Evolutionary conservation across 2,888 invertebrate species (phyloP).

Genomic region (Drosophila vallismaia): DNA sequence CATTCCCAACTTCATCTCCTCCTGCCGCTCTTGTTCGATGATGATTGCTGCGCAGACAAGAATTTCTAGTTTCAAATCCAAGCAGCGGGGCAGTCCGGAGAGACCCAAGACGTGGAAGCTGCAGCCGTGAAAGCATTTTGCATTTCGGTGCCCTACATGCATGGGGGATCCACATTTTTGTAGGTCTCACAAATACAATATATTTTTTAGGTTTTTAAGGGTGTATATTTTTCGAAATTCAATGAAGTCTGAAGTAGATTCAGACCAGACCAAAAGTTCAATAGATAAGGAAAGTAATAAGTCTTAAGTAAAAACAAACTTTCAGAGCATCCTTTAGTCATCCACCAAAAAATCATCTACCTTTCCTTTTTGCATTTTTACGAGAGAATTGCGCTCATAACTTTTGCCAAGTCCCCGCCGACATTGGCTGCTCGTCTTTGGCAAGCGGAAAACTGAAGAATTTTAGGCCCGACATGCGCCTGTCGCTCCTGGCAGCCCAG

Average conservation of each 20-base stretch:
- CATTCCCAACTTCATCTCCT: constrained; percentile 17
- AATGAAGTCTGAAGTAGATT: too few species aligned
- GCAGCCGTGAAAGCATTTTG: constrained; percentile 72
- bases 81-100: constrained; percentile 55
- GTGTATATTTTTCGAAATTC: too few species aligned
- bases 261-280: too few species aligned
- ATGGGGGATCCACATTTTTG: background rate
- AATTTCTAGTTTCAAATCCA: constrained; percentile 75
- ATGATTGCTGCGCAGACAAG: constrained; percentile 72
- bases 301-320: too few species aligned
- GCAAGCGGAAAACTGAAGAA: constrained; percentile 63
- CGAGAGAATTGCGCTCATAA: constrained; percentile 79
- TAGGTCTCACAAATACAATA: background rate
- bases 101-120: constrained; percentile 27
- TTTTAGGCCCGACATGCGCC: constrained; percentile 70
- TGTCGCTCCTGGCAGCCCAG: constrained; percentile 60
- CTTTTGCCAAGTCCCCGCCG: constrained; percentile 62
- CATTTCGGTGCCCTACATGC: constrained; percentile 50
- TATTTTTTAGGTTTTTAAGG: too few species aligned
- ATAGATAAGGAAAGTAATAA: too few species aligned
- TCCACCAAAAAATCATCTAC: background rate
- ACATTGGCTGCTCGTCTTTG: constrained; percentile 63
- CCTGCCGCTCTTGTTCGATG: constrained; percentile 50
- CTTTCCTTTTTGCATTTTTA: constrained; percentile 72
- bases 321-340: constrained; percentile 22